Conservation (phyloP, 2,797 vertebrate species). For the Scarus forsteni region DNA sequence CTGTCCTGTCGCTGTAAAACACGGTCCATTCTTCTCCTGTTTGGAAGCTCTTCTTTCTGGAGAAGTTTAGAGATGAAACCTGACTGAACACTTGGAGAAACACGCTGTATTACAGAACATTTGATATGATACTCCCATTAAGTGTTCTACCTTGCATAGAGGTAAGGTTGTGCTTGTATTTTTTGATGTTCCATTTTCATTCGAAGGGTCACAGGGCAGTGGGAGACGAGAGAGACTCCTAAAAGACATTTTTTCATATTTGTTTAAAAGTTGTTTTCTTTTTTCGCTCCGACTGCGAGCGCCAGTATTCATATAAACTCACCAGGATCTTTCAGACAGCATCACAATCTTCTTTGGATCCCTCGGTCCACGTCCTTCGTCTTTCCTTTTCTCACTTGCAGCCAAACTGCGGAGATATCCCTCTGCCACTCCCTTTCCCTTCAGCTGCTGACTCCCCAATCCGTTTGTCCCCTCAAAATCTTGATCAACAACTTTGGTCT, state of each 20-base stretch:
- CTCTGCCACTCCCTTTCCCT: slow-evolving; percentile 73
- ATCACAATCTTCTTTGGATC: slow-evolving; percentile 77
- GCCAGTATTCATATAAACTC: slow-evolving; percentile 12
- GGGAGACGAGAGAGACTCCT: slow-evolving; percentile 84
- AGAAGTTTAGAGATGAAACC: slow-evolving; percentile 16
- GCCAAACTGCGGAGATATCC: slow-evolving; percentile 74
- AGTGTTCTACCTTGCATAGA: slow-evolving; percentile 72
- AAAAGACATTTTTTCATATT: slow-evolving; percentile 20
- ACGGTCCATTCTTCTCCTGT: slow-evolving; percentile 58
- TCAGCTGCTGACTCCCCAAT: slow-evolving; percentile 40
- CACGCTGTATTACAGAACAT: neutral
- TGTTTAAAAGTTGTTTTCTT: neutral
- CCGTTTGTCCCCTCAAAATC: slow-evolving; percentile 36
- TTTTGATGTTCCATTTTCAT: slow-evolving; percentile 48
- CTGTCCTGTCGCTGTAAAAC: slow-evolving; percentile 80
- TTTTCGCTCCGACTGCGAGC: too few relatives aligned
- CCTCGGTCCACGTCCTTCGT: slow-evolving; percentile 39
- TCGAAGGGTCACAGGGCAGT: slow-evolving; percentile 53
- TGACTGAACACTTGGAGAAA: neutral
- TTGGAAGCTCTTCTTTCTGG: slow-evolving; percentile 77
- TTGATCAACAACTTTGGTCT: neutral
- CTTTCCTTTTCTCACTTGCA: slow-evolving; percentile 70
- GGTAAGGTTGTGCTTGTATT: slow-evolving; percentile 74
- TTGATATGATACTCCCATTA: neutral
- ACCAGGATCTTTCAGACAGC: slow-evolving; percentile 84